These are phyloP conservation scores for Silurus aristotelis DNA, from an alignment of 2,797 vertebrate species.

Conservation along the genomic window DNA sequence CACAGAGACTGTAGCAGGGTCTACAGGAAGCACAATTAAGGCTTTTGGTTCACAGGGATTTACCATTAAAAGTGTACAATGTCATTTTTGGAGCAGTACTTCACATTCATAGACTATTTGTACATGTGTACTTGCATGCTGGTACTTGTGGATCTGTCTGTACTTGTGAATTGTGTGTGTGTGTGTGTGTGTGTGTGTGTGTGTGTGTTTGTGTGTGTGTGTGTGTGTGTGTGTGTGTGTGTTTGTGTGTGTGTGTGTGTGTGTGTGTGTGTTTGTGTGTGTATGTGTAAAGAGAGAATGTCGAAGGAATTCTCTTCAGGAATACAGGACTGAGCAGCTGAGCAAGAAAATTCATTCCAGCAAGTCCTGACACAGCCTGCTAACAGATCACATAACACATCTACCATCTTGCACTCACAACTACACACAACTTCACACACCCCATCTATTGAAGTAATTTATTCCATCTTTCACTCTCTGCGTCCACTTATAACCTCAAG, in stretches of 20 bases:
- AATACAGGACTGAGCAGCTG: slow-evolving; percentile 68
- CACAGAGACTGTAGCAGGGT: background rate
- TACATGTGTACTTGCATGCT: background rate
- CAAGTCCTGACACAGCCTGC: slow-evolving; percentile 74
- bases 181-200: slow-evolving; percentile 10
- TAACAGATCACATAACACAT: slow-evolving; percentile 51
- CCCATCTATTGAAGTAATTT: slow-evolving; percentile 17
- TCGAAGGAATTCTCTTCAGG: slow-evolving; percentile 40
- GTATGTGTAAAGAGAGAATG: background rate
- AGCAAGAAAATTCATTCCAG: slow-evolving; percentile 76
- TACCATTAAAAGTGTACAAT: background rate
- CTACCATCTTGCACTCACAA: slow-evolving; percentile 27
- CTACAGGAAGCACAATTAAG: background rate
- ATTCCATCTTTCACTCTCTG: slow-evolving; percentile 50
- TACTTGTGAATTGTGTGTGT: slow-evolving; percentile 15
- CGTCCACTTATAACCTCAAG: slow-evolving; percentile 48
- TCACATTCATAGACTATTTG: slow-evolving; percentile 21
- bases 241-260: slow-evolving; percentile 9
- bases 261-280: slow-evolving; percentile 5
- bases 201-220: background rate
- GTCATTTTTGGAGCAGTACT: background rate
- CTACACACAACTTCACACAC: slow-evolving; percentile 25
- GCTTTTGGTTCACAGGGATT: background rate
- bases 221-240: slow-evolving; percentile 8
- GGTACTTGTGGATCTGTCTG: slow-evolving; percentile 11